Percentiles rank a stretch among this genome's conserved stretches.
Conservation (phyloP, 2,797 vertebrate species). For the Catamblyrhynchus diadema region DNA sequence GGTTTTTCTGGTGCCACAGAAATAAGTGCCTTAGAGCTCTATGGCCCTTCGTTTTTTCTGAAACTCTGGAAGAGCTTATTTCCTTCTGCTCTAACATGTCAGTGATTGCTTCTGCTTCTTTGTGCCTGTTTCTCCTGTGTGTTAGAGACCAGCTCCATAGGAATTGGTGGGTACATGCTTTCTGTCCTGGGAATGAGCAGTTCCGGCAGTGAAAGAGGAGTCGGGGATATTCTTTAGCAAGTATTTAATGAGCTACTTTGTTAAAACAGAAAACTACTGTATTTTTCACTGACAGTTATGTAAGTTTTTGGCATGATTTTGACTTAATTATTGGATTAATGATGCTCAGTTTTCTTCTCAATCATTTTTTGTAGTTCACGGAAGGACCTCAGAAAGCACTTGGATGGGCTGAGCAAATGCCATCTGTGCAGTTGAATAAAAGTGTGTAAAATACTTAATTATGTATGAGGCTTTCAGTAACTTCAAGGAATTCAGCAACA, state of each 20-base stretch:
- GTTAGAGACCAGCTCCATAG: neutral
- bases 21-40: neutral
- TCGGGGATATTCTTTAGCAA: neutral
- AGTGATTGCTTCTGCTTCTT: neutral
- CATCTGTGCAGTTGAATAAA: constrained; percentile 55
- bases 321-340: constrained; percentile 47
- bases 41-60: neutral
- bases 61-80: neutral
- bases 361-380: constrained; percentile 12
- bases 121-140: neutral
- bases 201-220: neutral
- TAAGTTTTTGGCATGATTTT: constrained; percentile 36
- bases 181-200: neutral
- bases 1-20: neutral
- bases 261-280: constrained; percentile 31
- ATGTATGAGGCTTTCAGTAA: constrained; percentile 31
- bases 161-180: neutral
- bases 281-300: constrained; percentile 38
- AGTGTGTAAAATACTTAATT: constrained; percentile 55
- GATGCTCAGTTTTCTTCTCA: constrained; percentile 45
- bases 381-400: constrained; percentile 27
- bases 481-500: constrained; percentile 49
- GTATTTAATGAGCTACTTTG: neutral
- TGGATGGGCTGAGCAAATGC: constrained; percentile 47
- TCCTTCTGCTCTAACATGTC: neutral